These are phyloP conservation scores for Erebia aethiops DNA, from an alignment of 2,888 invertebrate species.

Conservation along the genomic window DNA sequence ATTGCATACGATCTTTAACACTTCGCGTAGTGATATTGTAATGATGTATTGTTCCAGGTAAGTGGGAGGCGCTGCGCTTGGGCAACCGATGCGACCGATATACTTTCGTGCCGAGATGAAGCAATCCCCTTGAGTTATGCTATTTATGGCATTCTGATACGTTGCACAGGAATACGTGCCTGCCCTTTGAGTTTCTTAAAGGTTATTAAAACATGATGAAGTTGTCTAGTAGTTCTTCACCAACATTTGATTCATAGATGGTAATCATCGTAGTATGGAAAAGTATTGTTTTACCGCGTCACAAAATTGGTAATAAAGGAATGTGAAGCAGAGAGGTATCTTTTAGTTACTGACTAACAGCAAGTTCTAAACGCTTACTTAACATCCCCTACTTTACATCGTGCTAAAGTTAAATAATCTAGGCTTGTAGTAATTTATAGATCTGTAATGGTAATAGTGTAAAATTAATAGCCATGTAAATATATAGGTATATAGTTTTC, in stretches of 20 bases:
- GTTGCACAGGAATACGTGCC: slow-evolving; percentile 38
- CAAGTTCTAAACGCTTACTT: background rate
- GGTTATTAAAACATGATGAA: slow-evolving; percentile 41
- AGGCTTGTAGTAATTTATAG: no score
- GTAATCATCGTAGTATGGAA: background rate
- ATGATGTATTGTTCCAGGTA: slow-evolving; percentile 82
- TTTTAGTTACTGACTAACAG: slow-evolving; percentile 3
- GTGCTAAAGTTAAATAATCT: no score
- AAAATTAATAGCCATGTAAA: slow-evolving; percentile 62
- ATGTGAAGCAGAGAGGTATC: background rate
- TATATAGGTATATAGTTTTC: slow-evolving; percentile 71
- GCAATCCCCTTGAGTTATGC: slow-evolving; percentile 66
- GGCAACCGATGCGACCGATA: slow-evolving; percentile 60
- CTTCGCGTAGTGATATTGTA: slow-evolving; percentile 73
- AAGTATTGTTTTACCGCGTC: background rate
- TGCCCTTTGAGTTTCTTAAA: slow-evolving; percentile 47
- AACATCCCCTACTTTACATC: no score
- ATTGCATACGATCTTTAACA: slow-evolving; percentile 59
- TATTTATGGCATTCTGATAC: slow-evolving; percentile 57
- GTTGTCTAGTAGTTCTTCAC: slow-evolving; percentile 12
- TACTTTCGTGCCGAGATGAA: slow-evolving; percentile 61
- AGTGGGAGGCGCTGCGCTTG: slow-evolving; percentile 67
- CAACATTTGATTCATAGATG: background rate
- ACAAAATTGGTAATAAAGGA: background rate
- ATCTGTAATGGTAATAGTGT: background rate